A percentile compares a stretch with the other conserved stretches of the same genome.
Evolutionary conservation across 2,888 invertebrate species (phyloP).

Genomic region (Drosophila longiperda): DNA sequence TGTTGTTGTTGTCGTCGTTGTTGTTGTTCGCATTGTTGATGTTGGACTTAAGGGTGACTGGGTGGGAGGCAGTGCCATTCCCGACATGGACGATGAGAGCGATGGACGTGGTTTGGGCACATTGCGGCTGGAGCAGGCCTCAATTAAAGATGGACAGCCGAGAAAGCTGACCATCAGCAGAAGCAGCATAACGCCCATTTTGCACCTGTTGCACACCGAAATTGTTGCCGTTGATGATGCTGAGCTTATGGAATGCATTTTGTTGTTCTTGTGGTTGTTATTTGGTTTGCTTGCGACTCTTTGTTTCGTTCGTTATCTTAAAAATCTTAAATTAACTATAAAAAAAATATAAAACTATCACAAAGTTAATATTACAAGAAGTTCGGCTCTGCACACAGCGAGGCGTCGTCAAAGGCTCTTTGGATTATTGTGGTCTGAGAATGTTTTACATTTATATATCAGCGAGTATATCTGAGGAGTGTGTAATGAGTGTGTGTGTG

Average conservation of each 20-base stretch:
- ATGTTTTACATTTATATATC: conserved; percentile 6
- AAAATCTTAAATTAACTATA: conserved; percentile 25
- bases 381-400: conserved; percentile 52
- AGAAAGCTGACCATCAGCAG: conserved; percentile 49
- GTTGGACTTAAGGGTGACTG: conserved; percentile 50
- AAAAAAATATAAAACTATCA: conserved; percentile 46
- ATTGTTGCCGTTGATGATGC: conserved; percentile 18
- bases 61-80: conserved; percentile 64
- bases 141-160: conserved; percentile 57
- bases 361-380: conserved; percentile 39
- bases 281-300: conserved; percentile 55
- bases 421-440: conserved; percentile 50
- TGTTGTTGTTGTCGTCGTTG: conserved; percentile 88
- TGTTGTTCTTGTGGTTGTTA: conserved; percentile 31
- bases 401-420: conserved; percentile 69
- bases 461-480: conserved; percentile 9
- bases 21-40: conserved; percentile 87
- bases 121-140: conserved; percentile 86
- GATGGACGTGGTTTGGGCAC: conserved; percentile 91
- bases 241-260: conserved; percentile 72
- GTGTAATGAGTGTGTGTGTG: conserved; percentile 21
- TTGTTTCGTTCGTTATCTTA: conserved; percentile 36
- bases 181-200: conserved; percentile 45
- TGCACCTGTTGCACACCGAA: conserved; percentile 30
- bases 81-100: conserved; percentile 72